phyloP scores from a whole-genome alignment of 2,797 vertebrate genomes.

The Mastacembelus armatus region DNA sequence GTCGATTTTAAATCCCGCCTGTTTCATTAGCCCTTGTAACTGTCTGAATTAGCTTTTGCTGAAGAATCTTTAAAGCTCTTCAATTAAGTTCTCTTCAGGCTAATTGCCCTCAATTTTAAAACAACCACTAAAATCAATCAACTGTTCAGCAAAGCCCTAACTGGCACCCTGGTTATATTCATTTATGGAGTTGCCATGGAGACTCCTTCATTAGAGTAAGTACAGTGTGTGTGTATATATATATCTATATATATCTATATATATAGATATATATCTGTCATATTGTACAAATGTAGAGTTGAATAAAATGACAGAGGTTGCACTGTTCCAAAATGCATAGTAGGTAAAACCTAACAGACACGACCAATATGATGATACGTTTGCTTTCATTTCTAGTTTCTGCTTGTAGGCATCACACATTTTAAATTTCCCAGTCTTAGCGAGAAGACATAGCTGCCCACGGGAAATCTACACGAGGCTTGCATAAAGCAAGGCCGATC shows the following conservation, averaged over 20 bases:
- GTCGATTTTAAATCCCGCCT: constrained; percentile 40
- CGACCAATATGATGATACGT: constrained; percentile 14
- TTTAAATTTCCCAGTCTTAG: constrained; percentile 57
- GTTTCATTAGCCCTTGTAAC: constrained; percentile 22
- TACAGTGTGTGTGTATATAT: background rate
- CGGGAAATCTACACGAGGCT: constrained; percentile 62
- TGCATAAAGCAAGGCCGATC: constrained; percentile 76
- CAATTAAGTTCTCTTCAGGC: constrained; percentile 30
- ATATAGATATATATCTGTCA: no score
- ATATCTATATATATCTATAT: no score
- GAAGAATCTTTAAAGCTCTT: constrained; percentile 30
- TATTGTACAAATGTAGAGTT: no score
- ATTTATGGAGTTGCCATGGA: constrained; percentile 29
- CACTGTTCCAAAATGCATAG: constrained; percentile 10
- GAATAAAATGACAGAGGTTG: constrained; percentile 24
- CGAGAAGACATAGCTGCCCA: constrained; percentile 47
- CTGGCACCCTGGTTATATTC: constrained; percentile 13
- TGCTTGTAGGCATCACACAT: constrained; percentile 40
- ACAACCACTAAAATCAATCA: constrained; percentile 37
- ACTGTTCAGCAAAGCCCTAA: constrained; percentile 33
- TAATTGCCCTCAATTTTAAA: constrained; percentile 44
- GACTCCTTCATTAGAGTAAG: background rate
- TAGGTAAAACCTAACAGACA: constrained; percentile 4
- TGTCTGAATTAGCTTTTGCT: constrained; percentile 11
- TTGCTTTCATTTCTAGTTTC: constrained; percentile 37